Evolutionary conservation across 53 echinoderm and acorn worm genomes (phyloP), one percentile per base, ranked within the genome.

Genomic region (Astropecten irregularis): DNA sequence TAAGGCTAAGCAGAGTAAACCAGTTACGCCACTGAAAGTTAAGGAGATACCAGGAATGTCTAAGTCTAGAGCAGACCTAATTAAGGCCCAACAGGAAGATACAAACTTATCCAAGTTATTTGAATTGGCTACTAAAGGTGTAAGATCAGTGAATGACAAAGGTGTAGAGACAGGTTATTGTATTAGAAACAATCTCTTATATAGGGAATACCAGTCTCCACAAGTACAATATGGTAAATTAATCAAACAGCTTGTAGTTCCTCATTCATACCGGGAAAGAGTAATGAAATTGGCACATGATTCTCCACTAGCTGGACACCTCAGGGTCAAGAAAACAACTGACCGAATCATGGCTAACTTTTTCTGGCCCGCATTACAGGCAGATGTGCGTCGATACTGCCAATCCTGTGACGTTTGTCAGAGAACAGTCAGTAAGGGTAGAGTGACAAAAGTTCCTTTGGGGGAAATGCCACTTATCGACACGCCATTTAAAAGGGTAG

Each of bases 321-420:
- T 62, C 9, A 73, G 82, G 0, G 31, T 39, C 2, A 62, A 86
- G 54, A 86, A 86, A 40, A 86, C 86, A 19, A 66, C 42, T 56
- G 83, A 91, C 34, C 66, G 68, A 56, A 65, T 87, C 14, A 15
- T 53, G 0, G 49, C 68, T 1, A 86, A 49, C 31, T 85, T 84
- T 30, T 84, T 66, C 34, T 90, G 86, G 86, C 74, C 71, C 8
- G 73, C 71, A 4, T 4, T 77, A 31, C 85, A 86, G 18, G 66
- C 73, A 0, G 85, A 86, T 37, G 58, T 82, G 0, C 44, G 46
- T 3, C 65, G 83, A 14, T 86, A 60, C 33, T 82, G 82, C 26
- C 74, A 70, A 13, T 86, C 66, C 9, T 90, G 90, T 66, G 86
- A 90, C 59, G 77, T 84, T 19, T 90, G 90, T 66, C 90, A 90